Evolutionary conservation across 2,113 vertebrate genomes (phyloP).

Genomic region (Columbina picui): DNA sequence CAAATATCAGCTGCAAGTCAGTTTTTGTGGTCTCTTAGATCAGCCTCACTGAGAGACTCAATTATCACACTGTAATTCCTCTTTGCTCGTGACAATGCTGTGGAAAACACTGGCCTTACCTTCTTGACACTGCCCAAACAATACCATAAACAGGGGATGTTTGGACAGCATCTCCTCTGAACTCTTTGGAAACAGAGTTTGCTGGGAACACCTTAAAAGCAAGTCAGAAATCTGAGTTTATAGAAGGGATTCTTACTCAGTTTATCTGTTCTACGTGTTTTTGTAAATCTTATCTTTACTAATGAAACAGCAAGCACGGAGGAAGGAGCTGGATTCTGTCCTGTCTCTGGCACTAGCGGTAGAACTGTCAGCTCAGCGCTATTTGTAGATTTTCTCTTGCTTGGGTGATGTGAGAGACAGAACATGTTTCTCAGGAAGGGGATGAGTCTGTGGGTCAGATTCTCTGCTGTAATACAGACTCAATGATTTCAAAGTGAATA

Average conservation of each 20-base stretch:
- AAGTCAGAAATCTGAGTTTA: conserved; percentile 36
- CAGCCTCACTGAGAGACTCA: rapidly evolving
- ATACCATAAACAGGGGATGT: background rate
- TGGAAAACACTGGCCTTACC: background rate
- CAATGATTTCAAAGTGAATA: background rate
- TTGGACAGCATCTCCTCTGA: conserved; percentile 11
- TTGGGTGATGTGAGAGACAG: background rate
- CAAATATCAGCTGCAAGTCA: background rate
- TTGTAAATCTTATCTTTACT: conserved; percentile 45
- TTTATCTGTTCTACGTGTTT: background rate
- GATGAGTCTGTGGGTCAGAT: background rate
- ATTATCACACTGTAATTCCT: background rate
- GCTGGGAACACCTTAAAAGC: conserved; percentile 30
- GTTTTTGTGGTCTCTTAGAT: background rate
- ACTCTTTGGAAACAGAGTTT: background rate
- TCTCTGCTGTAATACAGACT: background rate
- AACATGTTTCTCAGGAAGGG: background rate
- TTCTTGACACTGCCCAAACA: background rate
- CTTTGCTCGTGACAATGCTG: background rate
- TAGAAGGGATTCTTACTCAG: conserved; percentile 31
- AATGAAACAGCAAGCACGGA: background rate
- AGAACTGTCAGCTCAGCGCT: conserved; percentile 20
- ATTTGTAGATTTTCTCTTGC: background rate
- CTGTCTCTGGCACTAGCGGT: background rate
- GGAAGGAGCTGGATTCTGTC: conserved; percentile 47